Evolutionary conservation across 2,888 invertebrate species (phyloP), one percentile per base, ranked within the genome.

Genomic region (Trichogramma evanescens): DNA sequence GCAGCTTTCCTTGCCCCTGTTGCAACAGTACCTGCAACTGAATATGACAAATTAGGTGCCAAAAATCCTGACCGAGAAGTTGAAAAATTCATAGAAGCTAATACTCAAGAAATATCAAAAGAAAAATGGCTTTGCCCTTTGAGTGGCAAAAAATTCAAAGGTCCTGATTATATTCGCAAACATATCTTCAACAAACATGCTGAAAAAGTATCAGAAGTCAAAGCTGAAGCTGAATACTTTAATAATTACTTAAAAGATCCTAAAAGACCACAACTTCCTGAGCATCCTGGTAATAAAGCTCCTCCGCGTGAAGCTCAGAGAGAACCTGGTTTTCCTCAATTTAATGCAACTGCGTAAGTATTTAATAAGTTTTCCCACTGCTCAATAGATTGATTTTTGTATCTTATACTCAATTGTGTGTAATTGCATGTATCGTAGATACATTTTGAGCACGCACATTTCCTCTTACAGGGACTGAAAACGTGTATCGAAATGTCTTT

Each of bases 111-210:
- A 79, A 75, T 99, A 66, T 92, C 93, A 0, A 96, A 96, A 75
- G 99, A 98, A 76, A 99, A 99, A 72, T 99, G 98, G 98, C 79
- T 99, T 67, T 99, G 99, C 79, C 99, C 99, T 0, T 80, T 99
- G 6, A 97, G 96, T 58, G 98, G 98, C 1, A 99, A 99, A 78
- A 99, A 99, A 78, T 99, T 99, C 80, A 99, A 98, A 77, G 90
- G 98, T 0, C 97, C 98, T 0, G 98, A 99, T 77, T 99, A 97
- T 79, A 96, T 99, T 42, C 87, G 95, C 63, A 99, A 99, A 76
- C 99, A 99, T 77, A 95, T 99, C 66, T 91, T 94, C 74, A 97
- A 97, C 78, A 99, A 99, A 74, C 98, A 99, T 73, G 89, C 80
- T 0, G 98, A 99, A 73, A 98, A 97, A 80, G 89, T 99, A 50